phyloP scores from a whole-genome alignment of 2,113 vertebrate genomes.

The Pogona vitticeps region DNA sequence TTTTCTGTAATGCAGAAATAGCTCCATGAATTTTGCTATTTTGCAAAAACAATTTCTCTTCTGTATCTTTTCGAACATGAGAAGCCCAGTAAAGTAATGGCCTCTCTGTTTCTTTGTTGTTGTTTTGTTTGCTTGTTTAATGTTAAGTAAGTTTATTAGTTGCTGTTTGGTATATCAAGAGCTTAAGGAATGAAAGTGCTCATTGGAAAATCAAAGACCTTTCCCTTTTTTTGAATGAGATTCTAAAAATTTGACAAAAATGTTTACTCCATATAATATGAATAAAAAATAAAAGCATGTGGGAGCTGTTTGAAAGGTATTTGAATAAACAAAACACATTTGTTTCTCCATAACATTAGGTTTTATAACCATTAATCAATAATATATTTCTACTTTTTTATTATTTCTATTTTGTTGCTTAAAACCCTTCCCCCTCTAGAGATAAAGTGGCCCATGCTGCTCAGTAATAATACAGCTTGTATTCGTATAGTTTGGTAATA shows the following conservation, averaged over 20 bases:
- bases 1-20: slow-evolving; percentile 27
- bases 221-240: slow-evolving; percentile 3
- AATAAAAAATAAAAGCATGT: slow-evolving; percentile 30
- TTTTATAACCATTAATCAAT: neutral
- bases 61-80: slow-evolving; percentile 4
- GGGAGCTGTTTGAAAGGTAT: slow-evolving; percentile 1
- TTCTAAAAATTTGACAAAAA: slow-evolving; percentile 9
- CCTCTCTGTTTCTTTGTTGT: too few species aligned
- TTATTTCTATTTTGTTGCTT: neutral
- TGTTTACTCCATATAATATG: neutral
- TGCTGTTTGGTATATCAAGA: neutral
- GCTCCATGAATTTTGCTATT: slow-evolving; percentile 26
- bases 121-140: too few species aligned
- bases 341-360: neutral
- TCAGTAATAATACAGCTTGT: neutral
- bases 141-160: neutral
- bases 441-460: neutral
- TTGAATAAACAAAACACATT: slow-evolving; percentile 19
- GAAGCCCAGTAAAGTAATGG: neutral
- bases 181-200: slow-evolving; percentile 1
- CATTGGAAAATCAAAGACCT: neutral
- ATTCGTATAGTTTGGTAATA: too few species aligned
- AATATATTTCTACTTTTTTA: neutral
- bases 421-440: neutral
- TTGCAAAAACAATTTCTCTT: neutral